Percentiles rank a stretch among this genome's conserved stretches.
Evolutionary conservation across 2,888 invertebrate species (phyloP).

Genomic region (Gnatocerus cornutus): DNA sequence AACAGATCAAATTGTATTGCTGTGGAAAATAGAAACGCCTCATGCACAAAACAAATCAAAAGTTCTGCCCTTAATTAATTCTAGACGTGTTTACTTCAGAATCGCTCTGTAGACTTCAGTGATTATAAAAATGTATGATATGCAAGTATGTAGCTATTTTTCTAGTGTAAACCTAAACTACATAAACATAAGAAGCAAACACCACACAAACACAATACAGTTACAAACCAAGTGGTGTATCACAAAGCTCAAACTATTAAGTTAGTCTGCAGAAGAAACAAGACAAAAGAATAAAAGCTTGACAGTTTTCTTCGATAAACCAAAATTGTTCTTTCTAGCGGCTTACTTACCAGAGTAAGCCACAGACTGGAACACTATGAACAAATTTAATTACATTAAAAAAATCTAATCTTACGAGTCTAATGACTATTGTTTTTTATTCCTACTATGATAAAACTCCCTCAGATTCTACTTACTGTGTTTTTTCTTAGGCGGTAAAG

Average conservation of each 20-base stretch:
- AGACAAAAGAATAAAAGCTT: constrained; percentile 20
- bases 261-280: constrained; percentile 36
- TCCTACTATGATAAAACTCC: background rate
- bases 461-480: constrained; percentile 85
- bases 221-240: constrained; percentile 12
- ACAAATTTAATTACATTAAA: constrained; percentile 67
- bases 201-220: constrained; percentile 17
- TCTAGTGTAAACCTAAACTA: no score
- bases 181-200: background rate
- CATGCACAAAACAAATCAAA: background rate
- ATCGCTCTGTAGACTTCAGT: no score
- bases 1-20: background rate
- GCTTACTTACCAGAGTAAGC: constrained; percentile 95
- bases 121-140: no score
- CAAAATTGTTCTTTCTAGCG: constrained; percentile 60
- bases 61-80: background rate
- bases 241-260: constrained; percentile 16
- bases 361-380: constrained; percentile 95
- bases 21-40: background rate
- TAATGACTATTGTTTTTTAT: constrained; percentile 15
- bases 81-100: no score
- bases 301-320: constrained; percentile 30
- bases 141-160: no score
- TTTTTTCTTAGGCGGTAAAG: constrained; percentile 93
- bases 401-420: constrained; percentile 58